Conservation (phyloP, 2,888 invertebrate species). For the Torymus aiolomorphi region DNA sequence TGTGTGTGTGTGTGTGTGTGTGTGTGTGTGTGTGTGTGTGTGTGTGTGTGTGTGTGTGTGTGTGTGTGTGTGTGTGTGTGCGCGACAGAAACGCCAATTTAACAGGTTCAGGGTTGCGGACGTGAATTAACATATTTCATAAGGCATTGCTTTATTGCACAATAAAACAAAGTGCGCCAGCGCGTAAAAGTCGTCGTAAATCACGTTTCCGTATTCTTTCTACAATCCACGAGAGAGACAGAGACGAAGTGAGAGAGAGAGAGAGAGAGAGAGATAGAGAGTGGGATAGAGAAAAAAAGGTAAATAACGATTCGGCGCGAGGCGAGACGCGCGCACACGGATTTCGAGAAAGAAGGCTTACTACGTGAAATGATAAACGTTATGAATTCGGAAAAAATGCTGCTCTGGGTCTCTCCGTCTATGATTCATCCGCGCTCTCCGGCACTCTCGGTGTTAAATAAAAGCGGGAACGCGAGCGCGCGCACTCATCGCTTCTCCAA, state of each 20-base stretch:
- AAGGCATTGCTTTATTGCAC: conserved; percentile 44
- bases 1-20: no score
- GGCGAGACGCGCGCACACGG: neutral
- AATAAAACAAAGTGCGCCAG: conserved; percentile 25
- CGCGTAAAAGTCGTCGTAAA: conserved; percentile 38
- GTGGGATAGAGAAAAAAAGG: neutral
- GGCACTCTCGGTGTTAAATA: neutral
- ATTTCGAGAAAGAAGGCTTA: conserved; percentile 14
- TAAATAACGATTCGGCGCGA: conserved; percentile 10
- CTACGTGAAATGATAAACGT: conserved; percentile 12
- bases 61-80: no score
- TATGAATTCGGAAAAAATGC: conserved; percentile 19
- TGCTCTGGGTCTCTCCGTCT: conserved; percentile 11
- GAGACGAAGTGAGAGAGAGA: no score
- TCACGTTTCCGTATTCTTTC: conserved; percentile 16
- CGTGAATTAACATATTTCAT: conserved; percentile 47
- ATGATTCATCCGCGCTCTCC: neutral
- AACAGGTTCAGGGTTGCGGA: conserved; percentile 51
- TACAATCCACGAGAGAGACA: no score
- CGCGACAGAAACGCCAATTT: conserved; percentile 37
- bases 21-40: no score
- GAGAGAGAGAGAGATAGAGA: neutral
- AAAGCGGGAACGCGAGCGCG: neutral
- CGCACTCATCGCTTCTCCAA: no score
- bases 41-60: no score